A percentile compares a stretch with the other conserved stretches of the same genome.
Evolutionary conservation across 1,140 invertebrate species (phyloP).

Genomic region (Drosophila micromelanica): DNA sequence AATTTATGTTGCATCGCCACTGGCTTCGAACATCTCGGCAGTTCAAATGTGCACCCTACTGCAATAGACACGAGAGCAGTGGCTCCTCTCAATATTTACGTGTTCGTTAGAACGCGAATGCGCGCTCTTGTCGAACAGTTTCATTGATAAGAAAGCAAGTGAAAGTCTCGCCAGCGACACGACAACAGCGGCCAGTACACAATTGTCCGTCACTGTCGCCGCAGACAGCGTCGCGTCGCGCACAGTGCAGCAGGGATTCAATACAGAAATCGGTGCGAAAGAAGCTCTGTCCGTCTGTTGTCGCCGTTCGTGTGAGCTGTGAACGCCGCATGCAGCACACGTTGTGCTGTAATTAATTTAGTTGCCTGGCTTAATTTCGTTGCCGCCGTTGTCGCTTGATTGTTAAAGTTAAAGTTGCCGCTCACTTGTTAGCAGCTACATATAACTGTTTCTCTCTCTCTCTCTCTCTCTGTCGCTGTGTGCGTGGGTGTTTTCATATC

Average conservation of each 20-base stretch:
- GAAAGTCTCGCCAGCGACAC: constrained; percentile 37
- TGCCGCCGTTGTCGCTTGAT: constrained; percentile 36
- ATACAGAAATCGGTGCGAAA: constrained; percentile 27
- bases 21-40: constrained; percentile 9
- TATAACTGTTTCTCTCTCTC: not conserved
- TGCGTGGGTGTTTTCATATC: constrained; percentile 39
- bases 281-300: too few relatives aligned
- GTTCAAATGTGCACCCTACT: constrained; percentile 1
- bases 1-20: not conserved
- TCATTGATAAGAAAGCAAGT: constrained; percentile 74
- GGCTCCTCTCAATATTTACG: not conserved
- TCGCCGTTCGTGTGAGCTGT: constrained; percentile 14
- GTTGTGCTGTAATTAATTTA: constrained; percentile 41
- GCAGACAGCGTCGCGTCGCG: constrained; percentile 26
- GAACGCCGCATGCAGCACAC: constrained; percentile 25
- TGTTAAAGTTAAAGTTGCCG: constrained; percentile 17
- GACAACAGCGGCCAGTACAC: constrained; percentile 36
- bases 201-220: constrained; percentile 35
- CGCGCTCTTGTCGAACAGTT: constrained; percentile 34
- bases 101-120: constrained; percentile 26
- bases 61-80: constrained; percentile 2
- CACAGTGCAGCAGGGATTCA: not conserved
- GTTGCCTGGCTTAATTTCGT: constrained; percentile 44
- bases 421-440: constrained; percentile 14
- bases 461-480: constrained; percentile 5